These are phyloP conservation scores for Labrus mixtus DNA, from an alignment of 2,113 vertebrate species.

Conservation along the genomic window DNA sequence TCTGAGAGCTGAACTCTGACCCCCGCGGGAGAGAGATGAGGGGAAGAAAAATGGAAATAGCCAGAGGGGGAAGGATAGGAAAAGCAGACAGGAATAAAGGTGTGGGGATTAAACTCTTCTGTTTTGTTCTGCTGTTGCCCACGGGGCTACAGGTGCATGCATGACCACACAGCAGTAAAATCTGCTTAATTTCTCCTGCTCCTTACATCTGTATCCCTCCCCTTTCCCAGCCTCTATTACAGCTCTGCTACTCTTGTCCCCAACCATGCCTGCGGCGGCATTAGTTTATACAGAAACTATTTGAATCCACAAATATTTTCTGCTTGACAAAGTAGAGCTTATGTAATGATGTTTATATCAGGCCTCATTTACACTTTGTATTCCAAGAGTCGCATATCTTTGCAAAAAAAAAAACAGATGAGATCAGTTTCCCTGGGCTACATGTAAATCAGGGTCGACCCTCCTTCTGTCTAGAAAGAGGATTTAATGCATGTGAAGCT, in stretches of 20 bases:
- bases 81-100: slow-evolving; percentile 53
- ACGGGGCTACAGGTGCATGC: slow-evolving; percentile 9
- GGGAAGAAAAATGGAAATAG: slow-evolving; percentile 65
- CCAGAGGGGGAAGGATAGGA: slow-evolving; percentile 49
- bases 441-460: not conserved
- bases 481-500: not conserved
- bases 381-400: not conserved
- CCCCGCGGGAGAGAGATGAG: slow-evolving; percentile 66
- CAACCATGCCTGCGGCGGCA: not conserved
- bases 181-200: slow-evolving; percentile 21
- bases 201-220: not conserved
- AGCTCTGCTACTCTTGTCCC: not conserved
- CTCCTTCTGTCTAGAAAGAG: not conserved
- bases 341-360: not conserved
- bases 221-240: not conserved
- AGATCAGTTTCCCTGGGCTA: not conserved
- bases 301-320: not conserved
- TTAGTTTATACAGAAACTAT: not conserved
- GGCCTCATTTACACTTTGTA: not conserved
- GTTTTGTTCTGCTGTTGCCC: slow-evolving; percentile 40
- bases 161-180: slow-evolving; percentile 12
- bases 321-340: not conserved
- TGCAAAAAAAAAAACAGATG: not conserved
- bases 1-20: slow-evolving; percentile 77
- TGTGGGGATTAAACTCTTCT: slow-evolving; percentile 64